phyloP scores from a whole-genome alignment of 1,140 invertebrate genomes.

The Drosophila subobscura region DNA sequence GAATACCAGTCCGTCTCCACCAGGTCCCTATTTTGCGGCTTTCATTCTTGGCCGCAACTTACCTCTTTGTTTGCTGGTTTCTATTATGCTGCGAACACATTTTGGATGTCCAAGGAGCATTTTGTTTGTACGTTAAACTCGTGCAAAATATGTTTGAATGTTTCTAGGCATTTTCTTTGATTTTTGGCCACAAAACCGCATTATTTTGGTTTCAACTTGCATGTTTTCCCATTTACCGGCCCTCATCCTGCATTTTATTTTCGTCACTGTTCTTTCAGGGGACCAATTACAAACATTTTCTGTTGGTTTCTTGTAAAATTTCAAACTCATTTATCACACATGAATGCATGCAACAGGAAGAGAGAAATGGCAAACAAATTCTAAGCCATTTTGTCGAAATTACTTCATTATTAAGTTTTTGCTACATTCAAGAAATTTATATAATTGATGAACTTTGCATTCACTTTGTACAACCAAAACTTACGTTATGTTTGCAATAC shows the following conservation, averaged over 20 bases:
- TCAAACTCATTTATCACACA: slow-evolving; percentile 57
- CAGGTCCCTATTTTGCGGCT: slow-evolving; percentile 58
- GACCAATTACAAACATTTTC: slow-evolving; percentile 49
- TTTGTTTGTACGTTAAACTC: slow-evolving; percentile 17
- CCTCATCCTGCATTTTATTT: background rate
- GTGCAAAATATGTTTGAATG: slow-evolving; percentile 6
- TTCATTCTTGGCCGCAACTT: slow-evolving; percentile 46
- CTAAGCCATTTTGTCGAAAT: slow-evolving; percentile 41
- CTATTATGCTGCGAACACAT: slow-evolving; percentile 67
- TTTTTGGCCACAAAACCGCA: slow-evolving; percentile 66
- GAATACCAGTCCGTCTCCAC: slow-evolving; percentile 3
- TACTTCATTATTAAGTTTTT: slow-evolving; percentile 52
- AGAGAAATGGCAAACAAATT: slow-evolving; percentile 36
- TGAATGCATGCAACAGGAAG: slow-evolving; percentile 43
- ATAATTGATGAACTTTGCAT: slow-evolving; percentile 42
- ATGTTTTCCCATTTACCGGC: slow-evolving; percentile 1
- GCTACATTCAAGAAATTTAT: slow-evolving; percentile 56
- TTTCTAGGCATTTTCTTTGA: slow-evolving; percentile 58
- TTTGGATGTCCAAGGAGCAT: slow-evolving; percentile 43
- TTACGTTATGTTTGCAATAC: slow-evolving; percentile 4
- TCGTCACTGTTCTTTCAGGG: slow-evolving; percentile 19
- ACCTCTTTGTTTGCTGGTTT: slow-evolving; percentile 58
- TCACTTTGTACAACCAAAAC: no score
- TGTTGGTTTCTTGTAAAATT: slow-evolving; percentile 32
- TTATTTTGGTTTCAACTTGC: slow-evolving; percentile 64